Base-by-base conservation (phyloP, 2,888 invertebrate species). In the Diarsia dahlii region DNA sequence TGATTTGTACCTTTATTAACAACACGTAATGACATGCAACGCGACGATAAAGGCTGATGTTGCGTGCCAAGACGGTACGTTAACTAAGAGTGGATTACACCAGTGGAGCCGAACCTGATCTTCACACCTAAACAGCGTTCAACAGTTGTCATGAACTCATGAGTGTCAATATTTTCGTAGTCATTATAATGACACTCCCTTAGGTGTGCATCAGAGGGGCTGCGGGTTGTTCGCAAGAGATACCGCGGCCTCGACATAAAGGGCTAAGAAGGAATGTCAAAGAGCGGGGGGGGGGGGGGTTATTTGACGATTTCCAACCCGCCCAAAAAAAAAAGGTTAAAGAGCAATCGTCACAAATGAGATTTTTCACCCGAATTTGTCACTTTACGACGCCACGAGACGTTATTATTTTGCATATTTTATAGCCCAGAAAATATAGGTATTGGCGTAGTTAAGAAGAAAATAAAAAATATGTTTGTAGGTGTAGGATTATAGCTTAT, bases 281-380 rank as follows among this genome's bases (percentile, higher is more conserved):
- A n/a, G n/a, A n/a, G n/a, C n/a, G n/a, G n/a, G n/a, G n/a, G n/a
- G n/a, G n/a, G n/a, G n/a, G n/a, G n/a, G n/a, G n/a, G n/a, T n/a
- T n/a, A n/a, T n/a, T n/a, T n/a, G n/a, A n/a, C n/a, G n/a, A n/a
- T n/a, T n/a, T n/a, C n/a, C n/a, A n/a, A n/a, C n/a, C n/a, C n/a
- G n/a, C n/a, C n/a, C n/a, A n/a, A n/a, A n/a, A n/a, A n/a, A n/a
- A n/a, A n/a, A n/a, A n/a, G n/a, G n/a, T n/a, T n/a, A 6, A 71
- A 28, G 20, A 20, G 3, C 5, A 28, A 50, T 64, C 23, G 23
- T 15, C 39, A 45, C 52, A 10, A 50, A 23, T 71, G 9, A n/a
- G n/a, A 12, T 48, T 69, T 23, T n/a, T 39, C 13, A 20, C 46
- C 48, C 39, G 71, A 48, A 58, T 71, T 48, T 58, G 39, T 58